A percentile compares a stretch with the other conserved stretches of the same genome.
Conservation (phyloP, 2,888 invertebrate genomes). For the Halictus quadricinctus region DNA sequence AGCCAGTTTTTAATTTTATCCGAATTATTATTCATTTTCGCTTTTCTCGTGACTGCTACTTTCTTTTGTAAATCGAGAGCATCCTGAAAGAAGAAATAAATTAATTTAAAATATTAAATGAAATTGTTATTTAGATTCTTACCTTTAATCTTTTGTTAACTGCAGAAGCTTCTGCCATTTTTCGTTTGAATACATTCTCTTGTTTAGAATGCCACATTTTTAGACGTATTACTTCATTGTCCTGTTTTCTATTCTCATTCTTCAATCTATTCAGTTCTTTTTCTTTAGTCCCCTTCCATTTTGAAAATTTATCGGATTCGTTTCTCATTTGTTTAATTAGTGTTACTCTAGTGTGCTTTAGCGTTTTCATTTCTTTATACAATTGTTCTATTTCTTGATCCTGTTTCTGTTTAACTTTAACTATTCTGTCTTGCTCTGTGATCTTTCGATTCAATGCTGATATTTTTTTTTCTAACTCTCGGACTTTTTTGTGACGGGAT, state of each 20-base stretch:
- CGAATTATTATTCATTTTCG: constrained; percentile 78
- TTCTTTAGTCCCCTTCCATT: constrained; percentile 91
- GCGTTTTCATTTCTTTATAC: constrained; percentile 88
- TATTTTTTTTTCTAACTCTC: constrained; percentile 90
- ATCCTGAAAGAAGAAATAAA: constrained; percentile 82
- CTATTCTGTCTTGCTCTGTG: constrained; percentile 85
- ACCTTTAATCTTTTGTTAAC: constrained; percentile 92
- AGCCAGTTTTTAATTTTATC: constrained; percentile 84
- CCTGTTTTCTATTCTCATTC: constrained; percentile 92
- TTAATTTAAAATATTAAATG: constrained; percentile 13
- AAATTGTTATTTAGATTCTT: constrained; percentile 32
- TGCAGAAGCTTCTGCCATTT: constrained; percentile 94
- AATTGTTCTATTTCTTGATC: constrained; percentile 90
- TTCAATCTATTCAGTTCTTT: constrained; percentile 90
- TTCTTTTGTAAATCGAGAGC: constrained; percentile 86
- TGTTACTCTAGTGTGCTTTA: constrained; percentile 93
- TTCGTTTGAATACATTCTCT: constrained; percentile 92
- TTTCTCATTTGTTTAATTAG: constrained; percentile 92
- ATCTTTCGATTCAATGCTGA: constrained; percentile 88
- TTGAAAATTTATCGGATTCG: constrained; percentile 92
- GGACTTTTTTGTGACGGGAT: constrained; percentile 89
- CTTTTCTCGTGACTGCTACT: constrained; percentile 82
- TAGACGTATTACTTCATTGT: constrained; percentile 91
- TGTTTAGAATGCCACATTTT: constrained; percentile 91
- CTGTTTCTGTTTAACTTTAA: constrained; percentile 91